Percentiles rank a stretch among this genome's conserved stretches.
Evolutionary conservation across 2,888 invertebrate species (phyloP).

Genomic region (Branchellion lobata): DNA sequence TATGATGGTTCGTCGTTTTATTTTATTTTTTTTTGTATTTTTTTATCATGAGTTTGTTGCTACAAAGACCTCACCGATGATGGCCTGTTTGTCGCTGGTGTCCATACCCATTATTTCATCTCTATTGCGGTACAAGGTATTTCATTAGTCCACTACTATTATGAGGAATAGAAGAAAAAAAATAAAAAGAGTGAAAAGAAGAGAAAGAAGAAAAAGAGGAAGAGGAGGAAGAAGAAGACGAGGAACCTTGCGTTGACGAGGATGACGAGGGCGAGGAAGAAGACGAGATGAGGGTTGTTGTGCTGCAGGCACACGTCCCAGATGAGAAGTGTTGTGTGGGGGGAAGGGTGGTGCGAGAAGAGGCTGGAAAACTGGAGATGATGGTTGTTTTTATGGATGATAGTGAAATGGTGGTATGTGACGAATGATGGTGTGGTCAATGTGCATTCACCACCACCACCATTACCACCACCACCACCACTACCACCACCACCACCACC

Average conservation of each 20-base stretch:
- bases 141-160: too few species aligned
- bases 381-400: too few species aligned
- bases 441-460: constrained; percentile 1
- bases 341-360: constrained; percentile 81
- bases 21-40: too few species aligned
- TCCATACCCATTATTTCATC: constrained; percentile 58
- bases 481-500: not conserved
- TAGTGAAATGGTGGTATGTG: not conserved
- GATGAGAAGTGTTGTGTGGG: constrained; percentile 82
- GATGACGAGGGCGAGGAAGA: constrained; percentile 91
- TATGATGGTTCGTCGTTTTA: too few species aligned
- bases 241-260: constrained; percentile 87
- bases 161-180: too few species aligned
- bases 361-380: constrained; percentile 67
- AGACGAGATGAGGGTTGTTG: constrained; percentile 91
- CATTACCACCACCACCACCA: not conserved
- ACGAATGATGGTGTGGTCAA: too few species aligned
- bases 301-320: constrained; percentile 97
- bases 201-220: too few species aligned
- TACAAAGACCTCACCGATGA: too few species aligned
- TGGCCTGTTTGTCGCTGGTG: constrained; percentile 56
- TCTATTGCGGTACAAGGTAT: too few species aligned
- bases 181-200: too few species aligned
- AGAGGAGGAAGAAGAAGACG: too few species aligned
- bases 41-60: too few species aligned